Percentiles rank a stretch among this genome's conserved stretches.
phyloP scores from a whole-genome alignment of 2,888 invertebrate genomes.

The Prostheceraeus crozeri region DNA sequence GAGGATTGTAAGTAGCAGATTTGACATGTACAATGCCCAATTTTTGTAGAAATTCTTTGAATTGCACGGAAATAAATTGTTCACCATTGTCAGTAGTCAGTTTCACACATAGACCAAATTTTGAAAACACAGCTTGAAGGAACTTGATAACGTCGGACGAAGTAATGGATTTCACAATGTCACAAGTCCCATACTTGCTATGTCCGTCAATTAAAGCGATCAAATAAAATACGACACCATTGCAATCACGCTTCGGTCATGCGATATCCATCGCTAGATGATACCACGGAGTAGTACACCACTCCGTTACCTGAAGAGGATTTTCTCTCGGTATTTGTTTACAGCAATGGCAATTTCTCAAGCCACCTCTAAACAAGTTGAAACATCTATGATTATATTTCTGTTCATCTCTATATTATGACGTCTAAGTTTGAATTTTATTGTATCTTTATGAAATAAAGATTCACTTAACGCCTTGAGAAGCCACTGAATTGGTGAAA shows the following conservation, averaged over 20 bases:
- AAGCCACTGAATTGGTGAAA: no score
- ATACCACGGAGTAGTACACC: conserved; percentile 2
- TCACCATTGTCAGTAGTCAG: conserved; percentile 22
- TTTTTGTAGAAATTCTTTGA: conserved; percentile 25
- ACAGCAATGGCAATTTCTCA: conserved; percentile 23
- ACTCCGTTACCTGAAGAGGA: conserved; percentile 23
- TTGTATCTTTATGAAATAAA: no score
- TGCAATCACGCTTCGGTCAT: conserved; percentile 20
- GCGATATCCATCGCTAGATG: conserved; percentile 27
- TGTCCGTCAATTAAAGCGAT: conserved; percentile 21
- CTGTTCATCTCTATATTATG: no score
- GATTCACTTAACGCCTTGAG: no score
- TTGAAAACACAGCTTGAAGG: background rate
- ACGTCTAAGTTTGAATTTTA: no score
- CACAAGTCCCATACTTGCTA: conserved; percentile 17
- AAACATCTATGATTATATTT: no score
- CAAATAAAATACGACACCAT: conserved; percentile 22
- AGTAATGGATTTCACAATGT: conserved; percentile 23
- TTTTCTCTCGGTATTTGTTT: conserved; percentile 21
- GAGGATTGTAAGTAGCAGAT: conserved; percentile 33
- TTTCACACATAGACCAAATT: conserved; percentile 11
- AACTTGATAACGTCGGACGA: background rate
- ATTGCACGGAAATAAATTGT: conserved; percentile 27
- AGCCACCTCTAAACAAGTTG: no score
- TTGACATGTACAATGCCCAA: conserved; percentile 21